Conservation (phyloP, 2,888 invertebrate species). For the Halocaridina rubra region DNA sequence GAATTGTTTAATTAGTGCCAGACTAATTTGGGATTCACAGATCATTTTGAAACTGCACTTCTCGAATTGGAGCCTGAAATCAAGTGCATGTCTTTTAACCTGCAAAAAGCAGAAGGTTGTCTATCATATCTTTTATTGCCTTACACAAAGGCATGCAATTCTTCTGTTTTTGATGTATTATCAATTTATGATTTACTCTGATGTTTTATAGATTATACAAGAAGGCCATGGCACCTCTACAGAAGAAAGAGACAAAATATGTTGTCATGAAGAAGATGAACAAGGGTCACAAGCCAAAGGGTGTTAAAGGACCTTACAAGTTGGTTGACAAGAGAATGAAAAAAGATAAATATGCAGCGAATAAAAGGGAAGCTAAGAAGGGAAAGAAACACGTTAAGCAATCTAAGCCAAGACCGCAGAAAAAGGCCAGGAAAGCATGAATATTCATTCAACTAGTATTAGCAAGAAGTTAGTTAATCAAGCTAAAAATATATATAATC, state of each 20-base stretch:
- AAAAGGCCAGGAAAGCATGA: too few relatives aligned
- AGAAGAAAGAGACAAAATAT: constrained; percentile 91
- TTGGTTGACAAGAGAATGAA: constrained; percentile 97
- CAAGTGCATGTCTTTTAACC: too few relatives aligned
- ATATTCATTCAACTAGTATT: too few relatives aligned
- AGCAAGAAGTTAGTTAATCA: too few relatives aligned
- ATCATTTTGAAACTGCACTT: too few relatives aligned
- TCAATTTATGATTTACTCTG: constrained; percentile 54
- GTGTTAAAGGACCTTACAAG: constrained; percentile 91
- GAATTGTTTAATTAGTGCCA: too few relatives aligned
- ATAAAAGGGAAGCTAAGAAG: constrained; percentile 41
- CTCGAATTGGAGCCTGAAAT: too few relatives aligned
- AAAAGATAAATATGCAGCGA: constrained; percentile 77
- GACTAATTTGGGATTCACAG: too few relatives aligned
- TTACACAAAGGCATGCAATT: too few relatives aligned
- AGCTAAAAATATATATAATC: too few relatives aligned
- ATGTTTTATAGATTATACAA: constrained; percentile 81
- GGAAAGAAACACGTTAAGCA: neutral
- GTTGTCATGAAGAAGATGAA: constrained; percentile 92
- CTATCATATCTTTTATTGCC: too few relatives aligned
- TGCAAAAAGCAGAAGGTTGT: too few relatives aligned
- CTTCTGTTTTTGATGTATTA: neutral
- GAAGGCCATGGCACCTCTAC: constrained; percentile 82
- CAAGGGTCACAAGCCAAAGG: constrained; percentile 84
- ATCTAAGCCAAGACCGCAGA: neutral